Conservation (phyloP, 2,113 vertebrate genomes). For the Chitala chitala region DNA sequence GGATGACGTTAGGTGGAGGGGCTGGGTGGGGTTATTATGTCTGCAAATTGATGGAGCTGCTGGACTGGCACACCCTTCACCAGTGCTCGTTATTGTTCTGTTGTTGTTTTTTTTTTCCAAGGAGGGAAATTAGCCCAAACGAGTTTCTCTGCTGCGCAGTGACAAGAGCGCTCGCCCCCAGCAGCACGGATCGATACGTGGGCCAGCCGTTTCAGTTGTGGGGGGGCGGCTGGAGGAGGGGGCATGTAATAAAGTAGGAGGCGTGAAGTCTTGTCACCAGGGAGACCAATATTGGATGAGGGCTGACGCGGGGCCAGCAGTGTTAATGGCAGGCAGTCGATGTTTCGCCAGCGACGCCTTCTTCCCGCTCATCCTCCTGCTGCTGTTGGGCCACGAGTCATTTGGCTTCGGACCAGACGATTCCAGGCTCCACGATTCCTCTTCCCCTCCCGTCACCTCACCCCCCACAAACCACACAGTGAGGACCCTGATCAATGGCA, state of each 20-base stretch:
- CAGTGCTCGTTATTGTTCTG: background rate
- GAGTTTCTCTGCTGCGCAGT: constrained; percentile 1
- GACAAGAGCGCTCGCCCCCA: background rate
- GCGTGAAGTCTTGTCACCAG: constrained; percentile 3
- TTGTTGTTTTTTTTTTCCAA: constrained; percentile 5
- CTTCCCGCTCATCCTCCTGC: too few relatives aligned
- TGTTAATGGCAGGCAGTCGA: background rate
- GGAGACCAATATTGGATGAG: constrained; percentile 2
- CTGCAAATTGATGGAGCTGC: constrained; percentile 5
- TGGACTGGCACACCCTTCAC: background rate
- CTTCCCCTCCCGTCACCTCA: background rate
- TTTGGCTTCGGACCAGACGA: background rate
- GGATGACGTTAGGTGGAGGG: background rate
- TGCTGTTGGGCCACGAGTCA: too few relatives aligned
- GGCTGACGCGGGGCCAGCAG: background rate
- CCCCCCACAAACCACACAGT: background rate
- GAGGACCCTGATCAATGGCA: constrained; percentile 14
- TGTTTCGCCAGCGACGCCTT: background rate
- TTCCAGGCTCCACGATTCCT: background rate
- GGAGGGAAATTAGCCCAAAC: constrained; percentile 9
- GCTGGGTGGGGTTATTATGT: background rate
- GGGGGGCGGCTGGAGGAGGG: background rate
- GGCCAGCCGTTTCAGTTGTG: constrained; percentile 10
- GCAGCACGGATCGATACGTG: background rate
- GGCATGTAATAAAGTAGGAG: constrained; percentile 3